Base-by-base conservation (phyloP, 2,113 vertebrate species). In the Aspiorhynchus laticeps region DNA sequence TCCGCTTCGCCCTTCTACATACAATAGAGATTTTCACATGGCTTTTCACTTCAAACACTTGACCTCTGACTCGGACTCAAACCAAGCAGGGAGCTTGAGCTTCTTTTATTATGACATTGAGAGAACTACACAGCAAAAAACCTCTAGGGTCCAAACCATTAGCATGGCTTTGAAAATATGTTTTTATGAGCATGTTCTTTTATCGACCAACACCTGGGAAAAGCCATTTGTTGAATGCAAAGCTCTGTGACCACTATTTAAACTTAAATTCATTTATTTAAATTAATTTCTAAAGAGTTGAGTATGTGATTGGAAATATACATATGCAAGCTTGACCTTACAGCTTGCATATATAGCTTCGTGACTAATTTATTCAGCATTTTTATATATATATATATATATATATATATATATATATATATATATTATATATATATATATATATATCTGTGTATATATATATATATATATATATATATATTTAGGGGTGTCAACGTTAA, bases 51-150 rank as follows among this genome's bases (percentile, higher is more conserved):
- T 89, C 88, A 89, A 89, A 88, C 80, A 38, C 28, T 51, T 88
- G 86, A 89, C 84, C 88, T 41, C 67, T 88, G 88, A 89, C 86
- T 61, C 86, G 2, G 43, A 79, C 84, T 89, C 86, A 89, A 89
- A 89, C 88, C 88, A 86, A 65, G 88, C 51, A 26, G 88, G 79
- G 83, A 87, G 87, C 83, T 73, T 24, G 51, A 87, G 86, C 71
- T 87, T 86, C 88, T 89, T 89, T 89, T 77, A 89, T 89, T 83
- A 36, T 89, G 88, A 86, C 88, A 86, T 82, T 46, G 73, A 88
- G 67, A 74, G 85, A 83, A 67, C 80, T 76, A 82, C 80, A 84
- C 86, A 56, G 87, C 38, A 69, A 84, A 85, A 51, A 51, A 31
- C 56, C 86, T 88, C 88, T 67, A 43, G 88, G 82, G 88, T 53